Base-by-base conservation (phyloP, 2,888 invertebrate species). In the Agrotis exclamationis region DNA sequence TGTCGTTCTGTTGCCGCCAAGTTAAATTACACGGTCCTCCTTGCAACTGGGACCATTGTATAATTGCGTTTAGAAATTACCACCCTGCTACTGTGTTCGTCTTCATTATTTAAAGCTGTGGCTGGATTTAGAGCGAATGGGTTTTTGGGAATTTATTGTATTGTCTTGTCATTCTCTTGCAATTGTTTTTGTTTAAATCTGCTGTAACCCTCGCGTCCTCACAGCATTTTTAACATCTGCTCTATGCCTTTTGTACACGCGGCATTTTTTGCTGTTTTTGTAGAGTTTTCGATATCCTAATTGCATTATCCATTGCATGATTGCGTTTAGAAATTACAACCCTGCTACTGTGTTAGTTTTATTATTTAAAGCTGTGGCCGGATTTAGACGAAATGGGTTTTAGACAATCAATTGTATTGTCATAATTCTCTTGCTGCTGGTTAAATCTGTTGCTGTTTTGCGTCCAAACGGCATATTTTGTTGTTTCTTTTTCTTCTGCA, bases 51-150 rank as follows among this genome's bases (percentile, higher is more conserved):
- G 72, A 70, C 80, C 75, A 68, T 79, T 80, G 84, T 80, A 80
- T 84, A 85, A 89, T 89, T 86, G 84, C 81, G 73, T 86, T 85
- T 84, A 83, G 76, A 83, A 85, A 82, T 87, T 84, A 84, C 66
- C 75, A 69, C 67, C 74, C 58, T 14, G 65, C 79, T 58, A 54
- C 74, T 70, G 69, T 58, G 62, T 63, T 62, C 67, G 60, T 79
- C 67, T 82, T 78, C 78, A 70, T 80, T 77, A 78, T 57, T 71
- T 62, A 60, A 63, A 65, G 53, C 28, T 20, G 28, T 64, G 69
- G 57, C 45, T 16, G 44, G 62, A 64, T 80, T 75, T 65, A 57
- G 47, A 64, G 13, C 13, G 39, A 60, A 74, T 28, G 16, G 20
- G 22, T 56, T 60, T 63, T 58, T 54, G 11, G 20, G 16, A 45